Evolutionary conservation across 2,113 vertebrate genomes (phyloP), one percentile per base, ranked within the genome.

Genomic region (Grantiella picta): DNA sequence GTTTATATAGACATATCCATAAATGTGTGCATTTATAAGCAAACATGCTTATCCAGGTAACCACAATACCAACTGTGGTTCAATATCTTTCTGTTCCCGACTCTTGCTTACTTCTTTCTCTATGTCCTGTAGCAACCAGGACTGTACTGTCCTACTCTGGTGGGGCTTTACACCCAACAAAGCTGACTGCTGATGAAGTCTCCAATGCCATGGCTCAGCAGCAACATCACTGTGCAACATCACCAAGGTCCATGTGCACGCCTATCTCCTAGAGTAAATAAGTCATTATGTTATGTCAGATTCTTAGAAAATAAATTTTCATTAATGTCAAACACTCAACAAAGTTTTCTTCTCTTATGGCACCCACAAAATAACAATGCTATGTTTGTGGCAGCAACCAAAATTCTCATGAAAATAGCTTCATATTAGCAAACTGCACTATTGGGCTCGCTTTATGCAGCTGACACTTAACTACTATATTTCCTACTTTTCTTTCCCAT

Each of bases 401-500:
- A 77, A 85, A 81, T 64, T 63, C 57, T 87, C 40, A 75, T 31
- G 15, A 83, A 95, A 69, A 82, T 28, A 57, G 18, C 73, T 70
- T 59, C 5, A 1, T n/a, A 50, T 29, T 47, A 64, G 15, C 47
- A 44, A 33, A 73, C 35, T 49, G 44, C 1, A 5, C 6, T 75
- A 13, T 25, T 44, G 10, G 31, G n/a, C 35, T 92, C 7, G 1
- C 9, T 76, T 8, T 12, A 45, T 61, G 53, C 24, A 86, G 47
- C 49, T 64, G 69, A 71, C 36, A 91, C 42, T 89, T 86, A 57
- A 49, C n/a, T 68, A 70, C 36, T 79, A 5, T 21, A 82, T 91
- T 86, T 94, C 65, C 44, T 85, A 49, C 23, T 72, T 94, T 76
- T 84, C 3, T 33, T 92, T 87, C 87, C 92, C 84, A 82, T 94